Evolutionary conservation across 2,888 invertebrate species (phyloP).

Genomic region (Synergus itoensis): DNA sequence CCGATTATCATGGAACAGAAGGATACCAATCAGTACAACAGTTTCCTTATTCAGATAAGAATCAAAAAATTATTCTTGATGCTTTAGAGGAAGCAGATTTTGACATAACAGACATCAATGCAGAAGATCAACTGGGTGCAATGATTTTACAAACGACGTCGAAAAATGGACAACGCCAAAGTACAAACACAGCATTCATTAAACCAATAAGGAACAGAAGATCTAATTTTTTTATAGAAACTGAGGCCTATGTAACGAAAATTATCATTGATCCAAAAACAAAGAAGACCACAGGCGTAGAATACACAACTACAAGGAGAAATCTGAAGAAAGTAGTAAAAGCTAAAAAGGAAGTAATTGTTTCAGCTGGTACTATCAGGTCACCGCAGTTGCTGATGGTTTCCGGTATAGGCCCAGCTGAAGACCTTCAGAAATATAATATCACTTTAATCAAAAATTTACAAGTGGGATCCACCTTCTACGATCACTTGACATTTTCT

Average conservation of each 20-base stretch:
- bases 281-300: slow-evolving; percentile 76
- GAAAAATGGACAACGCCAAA: slow-evolving; percentile 81
- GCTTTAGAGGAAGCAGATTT: slow-evolving; percentile 83
- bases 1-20: slow-evolving; percentile 80
- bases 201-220: slow-evolving; percentile 81
- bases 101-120: slow-evolving; percentile 81
- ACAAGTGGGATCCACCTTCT: slow-evolving; percentile 79
- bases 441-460: slow-evolving; percentile 76
- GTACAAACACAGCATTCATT: slow-evolving; percentile 83
- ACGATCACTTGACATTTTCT: slow-evolving; percentile 79
- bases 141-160: slow-evolving; percentile 82
- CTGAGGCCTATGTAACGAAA: slow-evolving; percentile 78
- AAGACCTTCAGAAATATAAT: slow-evolving; percentile 78
- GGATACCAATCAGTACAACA: slow-evolving; percentile 84
- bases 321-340: slow-evolving; percentile 66
- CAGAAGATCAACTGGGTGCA: slow-evolving; percentile 81
- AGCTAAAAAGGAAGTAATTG: slow-evolving; percentile 55
- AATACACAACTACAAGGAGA: slow-evolving; percentile 70
- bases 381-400: slow-evolving; percentile 96
- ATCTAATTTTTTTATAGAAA: slow-evolving; percentile 71
- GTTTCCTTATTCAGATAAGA: slow-evolving; percentile 82
- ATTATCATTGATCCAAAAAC: slow-evolving; percentile 78
- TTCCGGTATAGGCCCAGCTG: slow-evolving; percentile 89
- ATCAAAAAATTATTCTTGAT: slow-evolving; percentile 80
- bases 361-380: slow-evolving; percentile 86